phyloP scores from a whole-genome alignment of 1,140 invertebrate species.

The Mylabris phalerata region DNA sequence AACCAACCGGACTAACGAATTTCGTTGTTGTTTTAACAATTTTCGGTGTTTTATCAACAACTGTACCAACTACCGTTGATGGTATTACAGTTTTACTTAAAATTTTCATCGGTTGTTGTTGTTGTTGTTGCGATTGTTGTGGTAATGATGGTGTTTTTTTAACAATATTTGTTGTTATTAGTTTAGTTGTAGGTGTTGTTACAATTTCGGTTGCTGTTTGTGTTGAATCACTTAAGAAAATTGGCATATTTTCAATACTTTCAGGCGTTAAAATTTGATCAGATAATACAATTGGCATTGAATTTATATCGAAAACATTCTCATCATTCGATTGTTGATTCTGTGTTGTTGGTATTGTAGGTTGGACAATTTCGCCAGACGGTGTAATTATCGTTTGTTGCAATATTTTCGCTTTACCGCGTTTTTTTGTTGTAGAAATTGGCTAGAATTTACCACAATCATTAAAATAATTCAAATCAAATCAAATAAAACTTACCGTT shows the following conservation, averaged over 20 bases:
- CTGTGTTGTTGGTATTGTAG: slow-evolving; percentile 22
- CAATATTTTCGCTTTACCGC: slow-evolving; percentile 37
- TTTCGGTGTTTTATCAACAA: slow-evolving; percentile 5
- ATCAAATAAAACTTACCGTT: background rate
- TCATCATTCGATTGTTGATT: slow-evolving; percentile 44
- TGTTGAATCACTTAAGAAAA: slow-evolving; percentile 44
- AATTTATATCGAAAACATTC: slow-evolving; percentile 63
- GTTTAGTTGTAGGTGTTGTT: background rate
- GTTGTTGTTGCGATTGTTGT: background rate
- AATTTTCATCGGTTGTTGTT: slow-evolving; percentile 12
- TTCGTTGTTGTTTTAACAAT: background rate
- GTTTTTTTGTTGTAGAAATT: slow-evolving; percentile 1
- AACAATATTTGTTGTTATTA: background rate
- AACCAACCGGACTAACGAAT: background rate
- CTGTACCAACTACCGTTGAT: no score
- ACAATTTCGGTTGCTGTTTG: background rate
- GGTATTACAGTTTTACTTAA: slow-evolving; percentile 10
- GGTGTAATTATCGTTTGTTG: slow-evolving; percentile 41
- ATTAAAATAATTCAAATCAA: no score
- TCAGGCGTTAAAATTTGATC: slow-evolving; percentile 57
- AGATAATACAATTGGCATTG: slow-evolving; percentile 63
- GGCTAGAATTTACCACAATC: background rate
- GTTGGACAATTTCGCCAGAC: slow-evolving; percentile 34
- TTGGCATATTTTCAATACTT: slow-evolving; percentile 58
- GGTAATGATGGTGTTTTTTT: background rate